phyloP scores from a whole-genome alignment of 2,113 vertebrate genomes.

The Bostrychus sinensis region DNA sequence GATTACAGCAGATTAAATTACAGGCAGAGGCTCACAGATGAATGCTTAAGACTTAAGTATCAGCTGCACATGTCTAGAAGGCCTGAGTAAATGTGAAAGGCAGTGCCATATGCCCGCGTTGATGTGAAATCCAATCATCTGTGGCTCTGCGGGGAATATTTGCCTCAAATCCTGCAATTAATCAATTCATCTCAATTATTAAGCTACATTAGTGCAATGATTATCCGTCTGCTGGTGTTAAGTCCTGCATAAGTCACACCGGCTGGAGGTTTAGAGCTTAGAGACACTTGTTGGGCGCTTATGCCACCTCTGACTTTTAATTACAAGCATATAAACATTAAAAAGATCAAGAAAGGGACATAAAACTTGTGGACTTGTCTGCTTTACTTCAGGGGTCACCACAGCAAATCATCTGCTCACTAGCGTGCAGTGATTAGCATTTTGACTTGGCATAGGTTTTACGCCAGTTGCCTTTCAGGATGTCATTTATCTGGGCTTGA shows the following conservation, averaged over 20 bases:
- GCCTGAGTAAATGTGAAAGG: constrained; percentile 13
- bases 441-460: not conserved
- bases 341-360: not conserved
- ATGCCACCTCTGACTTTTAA: not conserved
- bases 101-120: constrained; percentile 11
- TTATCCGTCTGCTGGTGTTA: constrained; percentile 40
- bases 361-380: too few relatives aligned
- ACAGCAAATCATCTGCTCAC: too few relatives aligned
- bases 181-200: constrained; percentile 59
- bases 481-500: not conserved
- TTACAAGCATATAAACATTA: not conserved
- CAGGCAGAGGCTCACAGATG: constrained; percentile 11
- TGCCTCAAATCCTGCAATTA: constrained; percentile 42
- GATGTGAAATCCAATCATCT: constrained; percentile 39
- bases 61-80: not conserved
- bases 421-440: not conserved
- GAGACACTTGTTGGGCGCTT: constrained; percentile 14
- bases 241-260: constrained; percentile 50
- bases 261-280: constrained; percentile 8
- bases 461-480: not conserved
- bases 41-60: constrained; percentile 13
- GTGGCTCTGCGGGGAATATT: constrained; percentile 17
- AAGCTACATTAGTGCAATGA: constrained; percentile 56
- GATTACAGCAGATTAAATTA: constrained; percentile 13
- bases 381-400: too few relatives aligned